Base-by-base conservation (phyloP, 1,140 invertebrate genomes). In the Philopotamus ludificatus region DNA sequence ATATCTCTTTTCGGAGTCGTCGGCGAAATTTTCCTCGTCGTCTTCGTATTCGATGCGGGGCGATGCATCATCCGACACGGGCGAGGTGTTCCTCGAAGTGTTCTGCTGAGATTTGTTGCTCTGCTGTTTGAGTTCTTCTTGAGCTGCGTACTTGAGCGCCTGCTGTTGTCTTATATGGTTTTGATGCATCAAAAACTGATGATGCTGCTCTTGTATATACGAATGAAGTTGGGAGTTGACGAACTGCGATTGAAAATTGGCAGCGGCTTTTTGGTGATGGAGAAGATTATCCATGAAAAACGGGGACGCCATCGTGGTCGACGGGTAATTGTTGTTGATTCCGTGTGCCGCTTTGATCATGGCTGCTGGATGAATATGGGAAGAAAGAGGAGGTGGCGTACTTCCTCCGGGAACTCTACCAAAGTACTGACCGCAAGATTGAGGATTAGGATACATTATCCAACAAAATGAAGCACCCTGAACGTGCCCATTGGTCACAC, bases 281-380 rank as follows among this genome's bases (percentile, higher is more conserved):
- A 80, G 58, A 10, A 81, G 78, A 26, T 80, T 79, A 62, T 81
- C 79, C 10, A 79, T 77, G 41, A 80, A 59, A 70, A 81, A 80
- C 0, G 78, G 79, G 1, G 78, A 80, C 2, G 77, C 75, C 78
- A 81, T 79, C 21, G 68, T 55, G 4, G 39, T 51, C 10, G 63
- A 28, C 15, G 54, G 68, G 22, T 64, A 58, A 28, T 70, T 70
- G 45, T 65, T 68, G 60, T 70, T 70, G 45, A 66, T 20, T 16
- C 10, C 23, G 22, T 49, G 44, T 1, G 59, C 59, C 20, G 68
- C 39, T 44, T 70, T 70, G 54, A 70, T 66, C 68, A 70, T 70
- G 57, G 50, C 58, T 54, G 61, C 59, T 20, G 59, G 26, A 49
- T 47, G 58, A 12, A 39, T 16, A 18, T 58, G 54, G 22, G 34